Conservation (phyloP, 2,113 vertebrate species). For the zebrafish (Danio rerio) region DNA sequence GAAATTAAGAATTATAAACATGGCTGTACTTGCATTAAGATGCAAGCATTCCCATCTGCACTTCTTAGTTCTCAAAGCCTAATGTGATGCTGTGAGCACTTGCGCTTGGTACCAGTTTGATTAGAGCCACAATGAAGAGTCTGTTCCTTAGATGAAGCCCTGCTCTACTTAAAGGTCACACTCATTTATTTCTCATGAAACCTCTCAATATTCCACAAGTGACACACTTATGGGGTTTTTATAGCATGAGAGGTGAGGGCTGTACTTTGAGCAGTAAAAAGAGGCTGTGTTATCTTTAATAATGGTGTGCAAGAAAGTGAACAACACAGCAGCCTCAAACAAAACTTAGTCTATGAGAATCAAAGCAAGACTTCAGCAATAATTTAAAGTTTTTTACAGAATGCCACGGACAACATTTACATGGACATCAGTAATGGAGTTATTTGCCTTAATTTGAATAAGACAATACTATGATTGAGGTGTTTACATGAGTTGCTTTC, state of each 20-base stretch:
- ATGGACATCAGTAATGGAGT: too few species aligned
- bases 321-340: too few species aligned
- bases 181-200: constrained; percentile 31
- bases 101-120: constrained; percentile 44
- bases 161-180: background rate
- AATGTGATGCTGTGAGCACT: constrained; percentile 17
- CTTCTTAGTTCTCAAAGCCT: constrained; percentile 20
- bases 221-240: background rate
- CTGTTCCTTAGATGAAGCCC: constrained; percentile 27
- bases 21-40: background rate
- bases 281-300: too few species aligned
- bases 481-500: too few species aligned
- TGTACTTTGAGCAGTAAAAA: background rate
- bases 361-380: too few species aligned
- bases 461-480: too few species aligned
- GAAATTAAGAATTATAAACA: constrained; percentile 38
- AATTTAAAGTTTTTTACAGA: too few species aligned
- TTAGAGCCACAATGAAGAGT: constrained; percentile 29
- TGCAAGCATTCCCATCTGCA: constrained; percentile 12
- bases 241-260: background rate
- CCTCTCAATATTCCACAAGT: background rate
- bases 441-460: too few species aligned
- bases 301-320: background rate
- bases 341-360: too few species aligned
- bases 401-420: too few species aligned